Evolutionary conservation across 1,140 invertebrate genomes (phyloP), one percentile per base, ranked within the genome.

Genomic region (Aphelinus certus): DNA sequence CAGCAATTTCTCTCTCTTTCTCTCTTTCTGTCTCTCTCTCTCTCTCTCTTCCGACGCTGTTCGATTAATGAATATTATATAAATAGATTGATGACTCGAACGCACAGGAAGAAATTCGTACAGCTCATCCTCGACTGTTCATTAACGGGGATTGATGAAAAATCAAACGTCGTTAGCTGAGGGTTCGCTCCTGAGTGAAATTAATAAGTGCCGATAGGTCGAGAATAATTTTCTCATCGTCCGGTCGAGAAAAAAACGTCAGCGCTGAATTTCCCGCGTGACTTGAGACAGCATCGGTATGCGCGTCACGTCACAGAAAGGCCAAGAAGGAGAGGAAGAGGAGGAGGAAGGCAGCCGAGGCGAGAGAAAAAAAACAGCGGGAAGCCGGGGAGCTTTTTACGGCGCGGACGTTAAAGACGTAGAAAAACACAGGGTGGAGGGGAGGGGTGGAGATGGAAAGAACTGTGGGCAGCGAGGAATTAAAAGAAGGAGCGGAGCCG

Each of bases 241-340:
- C 3, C 58, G 47, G 47, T 63, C 45, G 46, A 48, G 46, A 63
- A 45, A 45, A 46, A 3, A 63, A 47, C 45, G 2, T 63, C 46
- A 1, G 46, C 51, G 5, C 7, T 68, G 49, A 51, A 69, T 48
- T 68, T 48, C 1, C 58, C n/a, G 47, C n/a, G 42, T 45, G 51
- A 10, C 65, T 53, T 53, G 51, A 49, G 26, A 26, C 26, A 26
- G 26, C 26, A 26, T 26, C 10, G 3, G 53, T 61, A 71, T 64
- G 51, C 70, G 46, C 61, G 57, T 71, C 70, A 64, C 61, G 70
- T 56, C 70, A 72, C 49, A 9, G 60, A 26, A 48, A 55, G 5
- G 60, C 61, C 42, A 60, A 3, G n/a, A 69, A 26, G 26, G 26
- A 26, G 26, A 26, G 26, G 26, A 26, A 26, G 26, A 26, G 26